Evolutionary conservation across 2,113 vertebrate genomes (phyloP), one percentile per base, ranked within the genome.

Genomic region (Crotalus tigris): DNA sequence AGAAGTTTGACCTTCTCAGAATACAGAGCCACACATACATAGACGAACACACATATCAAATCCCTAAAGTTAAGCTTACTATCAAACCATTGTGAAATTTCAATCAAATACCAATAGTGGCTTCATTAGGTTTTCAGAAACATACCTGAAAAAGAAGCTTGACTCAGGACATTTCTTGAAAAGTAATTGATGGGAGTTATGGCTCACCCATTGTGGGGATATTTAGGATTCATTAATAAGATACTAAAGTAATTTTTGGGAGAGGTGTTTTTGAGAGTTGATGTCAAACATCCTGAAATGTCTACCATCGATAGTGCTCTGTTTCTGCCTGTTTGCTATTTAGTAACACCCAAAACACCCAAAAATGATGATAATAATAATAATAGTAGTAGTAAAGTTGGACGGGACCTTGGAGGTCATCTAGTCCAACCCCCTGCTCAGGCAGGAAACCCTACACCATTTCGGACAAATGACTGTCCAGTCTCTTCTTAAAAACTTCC

Each of bases 151-250:
- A 17, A 85, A 11, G 24, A 58, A 1, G 4, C 19, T 49, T 89
- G 12, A 44, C 61, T 85, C 53, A 85, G 69, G 69, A 29, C 89
- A 88, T 55, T 59, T 75, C n/a, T 29, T 85, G 86, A 85, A 26
- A 85, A 75, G 59, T 91, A 46, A 59, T 91, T 85, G 87, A 85
- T 91, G 23, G 19, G 51, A 23, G 46, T 46, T n/a, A 89, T 89
- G 91, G 51, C 44, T 53, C 44, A 91, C 53, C 61, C 61, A 85
- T n/a, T 53, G 44, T 90, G 2, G 93, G 2, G 92, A 91, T 92
- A 13, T 86, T 90, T 69, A 87, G 88, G 94, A 91, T 3, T 92
- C 64, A 95, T 55, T 21, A 23, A 93, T 93, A 64, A 23, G n/a
- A 54, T 21, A 24, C 39, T 85, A 15, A 2, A 75, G 89, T 51